Evolutionary conservation across 2,888 invertebrate species (phyloP).

Genomic region (Hirtodrosophila trivittata): DNA sequence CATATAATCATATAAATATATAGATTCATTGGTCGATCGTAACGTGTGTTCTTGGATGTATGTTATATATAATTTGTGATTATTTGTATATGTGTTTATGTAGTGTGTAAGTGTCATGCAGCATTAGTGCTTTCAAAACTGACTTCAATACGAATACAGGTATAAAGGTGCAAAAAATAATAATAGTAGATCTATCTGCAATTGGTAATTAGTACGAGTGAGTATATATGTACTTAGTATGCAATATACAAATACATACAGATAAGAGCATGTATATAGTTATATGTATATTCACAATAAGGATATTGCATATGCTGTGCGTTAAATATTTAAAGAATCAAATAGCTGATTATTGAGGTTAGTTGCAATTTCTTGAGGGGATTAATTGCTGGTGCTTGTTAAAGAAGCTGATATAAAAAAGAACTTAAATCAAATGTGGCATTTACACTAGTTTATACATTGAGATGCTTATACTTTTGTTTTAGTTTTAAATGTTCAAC

Average conservation of each 20-base stretch:
- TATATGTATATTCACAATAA: conserved; percentile 51
- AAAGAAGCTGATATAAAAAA: conserved; percentile 38
- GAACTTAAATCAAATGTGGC: conserved; percentile 39
- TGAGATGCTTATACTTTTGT: conserved; percentile 63
- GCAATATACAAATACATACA: conserved; percentile 18
- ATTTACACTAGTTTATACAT: conserved; percentile 73
- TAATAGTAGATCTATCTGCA: conserved; percentile 41
- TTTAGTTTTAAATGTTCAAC: conserved; percentile 57
- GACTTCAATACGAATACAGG: conserved; percentile 38
- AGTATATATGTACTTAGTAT: conserved; percentile 16
- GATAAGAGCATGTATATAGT: neutral
- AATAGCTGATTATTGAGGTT: conserved; percentile 52
- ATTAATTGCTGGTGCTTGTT: conserved; percentile 61
- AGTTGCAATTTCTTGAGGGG: conserved; percentile 49
- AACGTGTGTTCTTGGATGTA: conserved; percentile 15
- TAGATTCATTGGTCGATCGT: too few species aligned
- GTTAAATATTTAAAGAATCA: conserved; percentile 41
- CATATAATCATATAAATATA: too few species aligned
- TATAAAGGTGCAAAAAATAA: conserved; percentile 43
- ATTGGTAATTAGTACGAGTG: conserved; percentile 13
- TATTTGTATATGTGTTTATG: conserved; percentile 47
- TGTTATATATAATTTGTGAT: conserved; percentile 13
- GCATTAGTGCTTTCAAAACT: conserved; percentile 64
- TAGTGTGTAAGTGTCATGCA: conserved; percentile 63
- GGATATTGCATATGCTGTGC: conserved; percentile 61